Evolutionary conservation across 2,888 invertebrate genomes (phyloP).

Genomic region (Apotomis betuletana): DNA sequence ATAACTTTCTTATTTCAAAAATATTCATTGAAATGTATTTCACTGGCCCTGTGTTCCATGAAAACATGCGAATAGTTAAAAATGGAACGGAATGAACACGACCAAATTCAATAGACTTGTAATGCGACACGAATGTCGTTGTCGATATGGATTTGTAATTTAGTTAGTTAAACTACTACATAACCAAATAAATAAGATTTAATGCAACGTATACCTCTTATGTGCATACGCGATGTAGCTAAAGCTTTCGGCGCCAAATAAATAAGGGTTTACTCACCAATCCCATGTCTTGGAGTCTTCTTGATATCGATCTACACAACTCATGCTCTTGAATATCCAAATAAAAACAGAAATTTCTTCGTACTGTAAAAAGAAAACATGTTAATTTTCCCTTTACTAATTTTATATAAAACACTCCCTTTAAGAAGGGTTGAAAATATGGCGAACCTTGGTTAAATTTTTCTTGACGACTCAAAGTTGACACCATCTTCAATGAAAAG

Average conservation of each 20-base stretch:
- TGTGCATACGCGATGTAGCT: slow-evolving; percentile 38
- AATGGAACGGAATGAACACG: slow-evolving; percentile 62
- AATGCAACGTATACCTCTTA: slow-evolving; percentile 48
- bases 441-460: slow-evolving; percentile 76
- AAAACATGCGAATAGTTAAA: not conserved
- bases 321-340: slow-evolving; percentile 89
- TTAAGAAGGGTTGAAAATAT: slow-evolving; percentile 53
- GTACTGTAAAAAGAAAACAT: slow-evolving; percentile 65
- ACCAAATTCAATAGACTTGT: slow-evolving; percentile 54
- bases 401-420: slow-evolving; percentile 51
- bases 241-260: slow-evolving; percentile 66
- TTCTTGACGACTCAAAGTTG: slow-evolving; percentile 76
- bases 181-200: slow-evolving; percentile 57
- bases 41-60: not conserved
- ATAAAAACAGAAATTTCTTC: slow-evolving; percentile 88
- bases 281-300: slow-evolving; percentile 88
- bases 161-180: slow-evolving; percentile 50
- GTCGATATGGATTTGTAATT: slow-evolving; percentile 46
- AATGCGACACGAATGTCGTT: slow-evolving; percentile 25
- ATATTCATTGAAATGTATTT: not conserved
- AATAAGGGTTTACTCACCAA: slow-evolving; percentile 83
- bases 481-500: slow-evolving; percentile 67
- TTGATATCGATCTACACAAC: slow-evolving; percentile 85
- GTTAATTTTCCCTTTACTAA: slow-evolving; percentile 26
- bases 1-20: not conserved